These are phyloP conservation scores for Solenopsis fugax DNA, from an alignment of 1,140 invertebrate genomes.

Conservation along the genomic window DNA sequence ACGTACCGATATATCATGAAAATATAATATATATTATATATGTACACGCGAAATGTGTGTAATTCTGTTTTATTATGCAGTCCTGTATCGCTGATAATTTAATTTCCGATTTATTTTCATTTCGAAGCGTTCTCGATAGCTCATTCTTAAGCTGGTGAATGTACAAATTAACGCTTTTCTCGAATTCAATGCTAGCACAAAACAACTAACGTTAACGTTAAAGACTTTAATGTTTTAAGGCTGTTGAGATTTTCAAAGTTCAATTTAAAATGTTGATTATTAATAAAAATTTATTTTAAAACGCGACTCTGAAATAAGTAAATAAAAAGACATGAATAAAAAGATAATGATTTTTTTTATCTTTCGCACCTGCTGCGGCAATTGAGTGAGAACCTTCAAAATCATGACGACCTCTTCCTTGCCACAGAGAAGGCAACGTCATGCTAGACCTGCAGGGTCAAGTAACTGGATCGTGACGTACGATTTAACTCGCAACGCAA, in stretches of 20 bases:
- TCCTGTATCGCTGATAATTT: neutral
- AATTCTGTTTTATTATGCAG: neutral
- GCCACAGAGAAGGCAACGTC: conserved; percentile 22
- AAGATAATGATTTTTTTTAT: neutral
- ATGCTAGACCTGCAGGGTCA: conserved; percentile 63
- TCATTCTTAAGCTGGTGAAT: neutral
- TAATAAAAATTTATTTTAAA: conserved; percentile 17
- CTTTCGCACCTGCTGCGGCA: conserved; percentile 8
- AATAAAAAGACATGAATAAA: neutral
- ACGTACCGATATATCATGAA: conserved; percentile 78
- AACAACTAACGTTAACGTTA: neutral
- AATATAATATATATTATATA: conserved; percentile 82
- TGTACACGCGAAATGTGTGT: conserved; percentile 44
- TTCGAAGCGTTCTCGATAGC: neutral
- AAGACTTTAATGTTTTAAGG: neutral
- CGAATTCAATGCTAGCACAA: neutral
- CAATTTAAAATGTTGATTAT: neutral
- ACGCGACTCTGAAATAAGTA: neutral
- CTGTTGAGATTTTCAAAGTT: neutral
- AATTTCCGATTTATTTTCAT: conserved; percentile 2
- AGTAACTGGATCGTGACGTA: conserved; percentile 75
- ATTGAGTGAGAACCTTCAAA: conserved; percentile 18
- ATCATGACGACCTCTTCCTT: conserved; percentile 44
- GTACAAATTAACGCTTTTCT: neutral
- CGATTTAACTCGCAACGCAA: conserved; percentile 56